A percentile compares a stretch with the other conserved stretches of the same genome.
Evolutionary conservation across 2,888 invertebrate species (phyloP).

Genomic region (Mimachlamys varia): DNA sequence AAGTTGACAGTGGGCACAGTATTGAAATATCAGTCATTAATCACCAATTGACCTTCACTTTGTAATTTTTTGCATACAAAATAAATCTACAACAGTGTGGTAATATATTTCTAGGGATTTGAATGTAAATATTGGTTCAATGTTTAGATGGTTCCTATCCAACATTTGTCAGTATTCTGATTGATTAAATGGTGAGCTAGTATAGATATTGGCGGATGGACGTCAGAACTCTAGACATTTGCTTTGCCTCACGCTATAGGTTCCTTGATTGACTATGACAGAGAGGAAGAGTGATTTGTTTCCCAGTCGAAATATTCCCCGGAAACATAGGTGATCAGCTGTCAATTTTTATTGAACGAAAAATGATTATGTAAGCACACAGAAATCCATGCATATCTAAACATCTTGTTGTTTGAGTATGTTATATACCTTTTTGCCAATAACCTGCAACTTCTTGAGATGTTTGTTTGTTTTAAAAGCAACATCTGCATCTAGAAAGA

Average conservation of each 20-base stretch:
- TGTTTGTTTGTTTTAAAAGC: too few relatives aligned
- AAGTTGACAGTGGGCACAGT: too few relatives aligned
- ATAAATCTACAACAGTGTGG: background rate
- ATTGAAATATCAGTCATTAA: too few relatives aligned
- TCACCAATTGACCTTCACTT: too few relatives aligned
- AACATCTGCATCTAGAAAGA: too few relatives aligned
- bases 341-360: background rate
- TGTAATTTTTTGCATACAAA: too few relatives aligned
- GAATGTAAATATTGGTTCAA: background rate
- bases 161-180: background rate
- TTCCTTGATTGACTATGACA: background rate
- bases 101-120: background rate
- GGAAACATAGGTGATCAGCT: background rate
- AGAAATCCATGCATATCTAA: background rate
- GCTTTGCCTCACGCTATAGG: background rate
- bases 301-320: background rate
- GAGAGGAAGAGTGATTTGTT: slow-evolving; percentile 25
- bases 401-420: background rate
- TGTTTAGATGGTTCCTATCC: background rate
- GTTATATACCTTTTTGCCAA: too few relatives aligned
- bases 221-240: background rate
- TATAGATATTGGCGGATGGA: background rate
- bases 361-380: slow-evolving; percentile 1
- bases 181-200: slow-evolving; percentile 4
- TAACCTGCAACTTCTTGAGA: too few relatives aligned